phyloP scores from a whole-genome alignment of 2,888 invertebrate species.

The Girardia tigrina region DNA sequence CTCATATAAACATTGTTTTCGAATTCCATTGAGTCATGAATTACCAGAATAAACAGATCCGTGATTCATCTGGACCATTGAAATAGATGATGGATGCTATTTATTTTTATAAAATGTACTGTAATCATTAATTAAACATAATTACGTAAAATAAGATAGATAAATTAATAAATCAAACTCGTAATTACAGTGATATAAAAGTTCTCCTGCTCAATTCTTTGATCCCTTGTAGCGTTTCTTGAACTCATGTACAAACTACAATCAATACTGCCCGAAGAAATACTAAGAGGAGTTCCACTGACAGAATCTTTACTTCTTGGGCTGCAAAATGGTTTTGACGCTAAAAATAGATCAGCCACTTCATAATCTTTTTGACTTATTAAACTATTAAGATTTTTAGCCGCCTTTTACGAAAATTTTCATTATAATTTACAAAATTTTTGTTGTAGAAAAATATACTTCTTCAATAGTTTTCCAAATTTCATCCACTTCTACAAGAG shows the following conservation, averaged over 20 bases:
- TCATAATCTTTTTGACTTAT: background rate
- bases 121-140: no score
- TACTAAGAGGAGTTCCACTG: background rate
- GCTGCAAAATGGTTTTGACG: background rate
- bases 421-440: background rate
- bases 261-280: background rate
- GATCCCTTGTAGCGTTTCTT: background rate
- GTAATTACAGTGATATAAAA: background rate
- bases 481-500: background rate
- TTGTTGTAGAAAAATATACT: background rate
- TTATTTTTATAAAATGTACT: no score
- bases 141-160: no score
- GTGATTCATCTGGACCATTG: no score
- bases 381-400: background rate
- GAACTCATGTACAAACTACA: background rate
- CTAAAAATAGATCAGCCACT: background rate
- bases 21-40: no score
- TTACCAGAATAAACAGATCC: no score
- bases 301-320: background rate
- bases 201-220: background rate
- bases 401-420: background rate
- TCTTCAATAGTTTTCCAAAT: background rate
- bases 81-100: no score
- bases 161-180: background rate
- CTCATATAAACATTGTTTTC: no score